phyloP scores from a whole-genome alignment of 2,797 vertebrate species.

The Enteromius argenteus region DNA sequence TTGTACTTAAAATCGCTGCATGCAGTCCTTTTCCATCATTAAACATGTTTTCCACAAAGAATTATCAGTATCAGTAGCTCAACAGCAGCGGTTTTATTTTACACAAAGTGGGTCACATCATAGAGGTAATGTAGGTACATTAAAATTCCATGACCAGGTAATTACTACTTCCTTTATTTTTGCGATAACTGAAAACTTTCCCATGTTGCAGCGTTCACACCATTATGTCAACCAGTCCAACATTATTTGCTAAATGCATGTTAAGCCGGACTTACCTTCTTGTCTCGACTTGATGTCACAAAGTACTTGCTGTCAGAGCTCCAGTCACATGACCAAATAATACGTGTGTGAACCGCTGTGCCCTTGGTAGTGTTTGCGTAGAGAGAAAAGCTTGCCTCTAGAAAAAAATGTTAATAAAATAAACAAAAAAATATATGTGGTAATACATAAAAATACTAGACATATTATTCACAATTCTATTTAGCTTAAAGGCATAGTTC shows the following conservation, averaged over 20 bases:
- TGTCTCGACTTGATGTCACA: conserved; percentile 93
- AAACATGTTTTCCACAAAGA: neutral
- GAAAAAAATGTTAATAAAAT: neutral
- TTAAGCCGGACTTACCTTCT: conserved; percentile 82
- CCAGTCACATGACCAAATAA: conserved; percentile 99
- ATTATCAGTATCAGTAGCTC: neutral
- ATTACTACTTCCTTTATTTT: neutral
- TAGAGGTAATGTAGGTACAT: neutral
- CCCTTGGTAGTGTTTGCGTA: conserved; percentile 85
- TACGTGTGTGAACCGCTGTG: conserved; percentile 88
- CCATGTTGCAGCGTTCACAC: neutral
- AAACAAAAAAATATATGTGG: neutral
- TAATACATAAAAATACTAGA: neutral
- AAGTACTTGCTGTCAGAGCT: conserved; percentile 92
- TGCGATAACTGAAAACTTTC: no score
- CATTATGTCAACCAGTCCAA: neutral
- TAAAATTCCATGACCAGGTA: neutral
- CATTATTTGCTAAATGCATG: neutral
- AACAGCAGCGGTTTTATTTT: neutral
- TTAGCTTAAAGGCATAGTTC: neutral
- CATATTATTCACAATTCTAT: neutral
- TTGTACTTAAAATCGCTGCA: neutral
- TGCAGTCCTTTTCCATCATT: neutral
- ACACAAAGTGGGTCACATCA: neutral
- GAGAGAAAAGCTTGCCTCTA: conserved; percentile 87